Evolutionary conservation across 2,797 vertebrate species (phyloP).

Genomic region (Sebastes kiyomatsui): DNA sequence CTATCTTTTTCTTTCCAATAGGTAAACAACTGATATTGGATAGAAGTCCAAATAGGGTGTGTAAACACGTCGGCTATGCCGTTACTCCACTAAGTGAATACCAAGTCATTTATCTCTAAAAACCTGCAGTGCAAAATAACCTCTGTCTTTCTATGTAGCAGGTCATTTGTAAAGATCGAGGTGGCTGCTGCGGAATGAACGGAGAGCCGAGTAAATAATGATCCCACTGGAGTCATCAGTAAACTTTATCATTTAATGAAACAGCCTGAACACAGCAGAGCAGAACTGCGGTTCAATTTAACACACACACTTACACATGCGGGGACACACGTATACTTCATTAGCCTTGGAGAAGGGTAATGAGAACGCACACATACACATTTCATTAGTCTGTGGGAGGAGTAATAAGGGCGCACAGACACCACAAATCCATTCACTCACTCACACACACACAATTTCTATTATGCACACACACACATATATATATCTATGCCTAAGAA

Average conservation of each 20-base stretch:
- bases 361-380: slow-evolving; percentile 67
- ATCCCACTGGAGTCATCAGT: slow-evolving; percentile 77
- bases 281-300: slow-evolving; percentile 76
- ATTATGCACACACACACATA: background rate
- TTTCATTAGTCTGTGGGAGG: slow-evolving; percentile 71
- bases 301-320: slow-evolving; percentile 62
- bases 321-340: slow-evolving; percentile 69
- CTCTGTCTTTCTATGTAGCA: slow-evolving; percentile 58
- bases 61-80: slow-evolving; percentile 37
- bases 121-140: slow-evolving; percentile 70
- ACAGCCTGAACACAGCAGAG: slow-evolving; percentile 72
- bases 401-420: slow-evolving; percentile 57
- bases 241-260: slow-evolving; percentile 85
- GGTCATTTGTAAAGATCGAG: slow-evolving; percentile 79
- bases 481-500: slow-evolving; percentile 16
- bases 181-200: slow-evolving; percentile 62
- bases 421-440: slow-evolving; percentile 52
- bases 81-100: slow-evolving; percentile 49
- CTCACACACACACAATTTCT: background rate
- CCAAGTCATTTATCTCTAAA: slow-evolving; percentile 57
- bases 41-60: slow-evolving; percentile 13
- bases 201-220: slow-evolving; percentile 76
- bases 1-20: background rate
- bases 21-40: slow-evolving; percentile 30
- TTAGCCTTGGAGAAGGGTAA: slow-evolving; percentile 73